Conservation (phyloP, 1,140 invertebrate genomes). For the Chironomus tepperi region DNA sequence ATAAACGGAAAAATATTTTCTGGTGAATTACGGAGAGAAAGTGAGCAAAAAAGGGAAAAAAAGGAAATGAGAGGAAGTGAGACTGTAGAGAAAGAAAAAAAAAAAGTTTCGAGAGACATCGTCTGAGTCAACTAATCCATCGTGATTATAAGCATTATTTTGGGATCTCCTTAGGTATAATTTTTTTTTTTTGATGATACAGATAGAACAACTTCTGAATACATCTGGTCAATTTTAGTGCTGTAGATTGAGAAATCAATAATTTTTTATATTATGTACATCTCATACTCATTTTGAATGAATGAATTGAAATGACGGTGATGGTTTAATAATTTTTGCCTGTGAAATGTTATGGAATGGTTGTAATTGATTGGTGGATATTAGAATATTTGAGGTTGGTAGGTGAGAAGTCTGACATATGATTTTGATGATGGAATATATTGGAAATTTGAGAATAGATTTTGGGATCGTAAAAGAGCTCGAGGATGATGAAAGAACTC, state of each 20-base stretch:
- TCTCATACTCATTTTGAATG: neutral
- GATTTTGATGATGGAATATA: too few relatives aligned
- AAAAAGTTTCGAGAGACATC: neutral
- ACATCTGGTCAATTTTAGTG: neutral
- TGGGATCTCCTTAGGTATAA: conserved; percentile 12
- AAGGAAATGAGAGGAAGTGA: neutral
- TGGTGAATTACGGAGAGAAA: too few relatives aligned
- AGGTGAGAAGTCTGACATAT: too few relatives aligned
- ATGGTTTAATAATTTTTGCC: too few relatives aligned
- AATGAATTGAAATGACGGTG: too few relatives aligned
- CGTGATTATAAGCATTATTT: conserved; percentile 21
- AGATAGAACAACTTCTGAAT: neutral
- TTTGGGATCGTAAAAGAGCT: too few relatives aligned
- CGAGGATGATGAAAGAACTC: too few relatives aligned
- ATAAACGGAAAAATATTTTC: neutral
- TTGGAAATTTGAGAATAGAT: too few relatives aligned
- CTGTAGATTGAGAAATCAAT: neutral
- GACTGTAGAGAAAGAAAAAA: neutral
- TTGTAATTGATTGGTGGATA: neutral
- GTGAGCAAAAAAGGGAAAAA: too few relatives aligned
- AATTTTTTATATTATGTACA: neutral
- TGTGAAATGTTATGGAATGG: neutral
- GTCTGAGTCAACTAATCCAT: conserved; percentile 21
- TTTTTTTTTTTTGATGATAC: conserved; percentile 6
- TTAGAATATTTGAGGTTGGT: neutral